Percentiles rank a stretch among this genome's conserved stretches.
Evolutionary conservation across 2,113 vertebrate species (phyloP).

Genomic region (Mesocricetus auratus): DNA sequence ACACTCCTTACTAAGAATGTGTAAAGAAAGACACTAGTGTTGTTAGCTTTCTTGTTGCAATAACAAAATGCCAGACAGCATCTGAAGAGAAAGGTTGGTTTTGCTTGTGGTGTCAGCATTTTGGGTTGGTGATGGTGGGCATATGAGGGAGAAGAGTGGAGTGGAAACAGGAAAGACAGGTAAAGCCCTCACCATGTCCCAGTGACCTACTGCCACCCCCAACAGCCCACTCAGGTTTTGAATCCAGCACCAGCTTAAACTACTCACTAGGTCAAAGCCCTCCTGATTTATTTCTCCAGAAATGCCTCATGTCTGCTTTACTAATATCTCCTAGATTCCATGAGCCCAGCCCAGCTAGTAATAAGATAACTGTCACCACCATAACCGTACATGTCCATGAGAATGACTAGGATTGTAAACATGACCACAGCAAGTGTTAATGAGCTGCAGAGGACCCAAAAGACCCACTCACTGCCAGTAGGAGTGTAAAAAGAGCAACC

Average conservation of each 20-base stretch:
- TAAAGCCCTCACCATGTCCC: neutral
- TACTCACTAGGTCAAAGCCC: neutral
- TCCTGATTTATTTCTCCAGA: neutral
- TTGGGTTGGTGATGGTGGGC: neutral
- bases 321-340: neutral
- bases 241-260: neutral
- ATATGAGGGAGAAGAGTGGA: too few relatives aligned
- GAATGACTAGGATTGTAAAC: neutral
- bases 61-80: neutral
- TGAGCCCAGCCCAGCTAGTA: neutral
- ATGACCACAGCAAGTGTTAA: neutral
- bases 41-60: neutral
- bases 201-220: neutral
- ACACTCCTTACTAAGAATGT: conserved; percentile 27
- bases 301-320: neutral
- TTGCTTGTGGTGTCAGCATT: neutral
- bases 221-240: neutral
- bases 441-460: neutral
- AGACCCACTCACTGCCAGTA: too few relatives aligned
- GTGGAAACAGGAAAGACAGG: neutral
- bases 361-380: neutral
- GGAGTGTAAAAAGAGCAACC: neutral
- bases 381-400: neutral
- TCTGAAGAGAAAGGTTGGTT: neutral
- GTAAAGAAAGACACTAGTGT: neutral